Conservation (phyloP, 1,140 invertebrate species). For the Ceratoteleas bidentatus region DNA sequence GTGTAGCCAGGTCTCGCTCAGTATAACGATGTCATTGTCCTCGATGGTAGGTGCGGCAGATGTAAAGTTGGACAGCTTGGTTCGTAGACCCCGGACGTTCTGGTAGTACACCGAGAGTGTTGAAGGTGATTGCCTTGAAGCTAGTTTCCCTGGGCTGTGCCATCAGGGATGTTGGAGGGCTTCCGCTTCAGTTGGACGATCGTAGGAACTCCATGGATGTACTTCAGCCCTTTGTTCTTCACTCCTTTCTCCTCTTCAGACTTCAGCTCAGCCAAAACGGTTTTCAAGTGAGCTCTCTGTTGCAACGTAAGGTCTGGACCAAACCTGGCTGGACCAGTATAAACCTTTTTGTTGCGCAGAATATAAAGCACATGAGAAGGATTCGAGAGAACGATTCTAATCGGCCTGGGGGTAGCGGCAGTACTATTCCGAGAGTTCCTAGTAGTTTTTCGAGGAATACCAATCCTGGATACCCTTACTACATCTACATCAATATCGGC, state of each 20-base stretch:
- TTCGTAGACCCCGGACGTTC: not conserved
- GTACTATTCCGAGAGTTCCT: not conserved
- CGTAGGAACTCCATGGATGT: not conserved
- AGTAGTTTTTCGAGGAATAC: not conserved
- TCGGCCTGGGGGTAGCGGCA: not conserved
- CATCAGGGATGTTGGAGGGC: not conserved
- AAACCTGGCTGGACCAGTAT: not conserved
- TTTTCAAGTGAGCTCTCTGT: no score
- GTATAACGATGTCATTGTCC: not conserved
- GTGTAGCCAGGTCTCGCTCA: slow-evolving; percentile 9
- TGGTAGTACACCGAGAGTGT: not conserved
- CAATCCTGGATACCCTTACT: not conserved
- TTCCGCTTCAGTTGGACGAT: not conserved
- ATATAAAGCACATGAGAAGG: not conserved
- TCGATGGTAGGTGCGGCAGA: not conserved
- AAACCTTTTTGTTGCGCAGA: not conserved
- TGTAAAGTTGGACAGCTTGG: not conserved
- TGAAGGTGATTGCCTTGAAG: not conserved
- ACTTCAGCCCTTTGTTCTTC: not conserved
- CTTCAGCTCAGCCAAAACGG: no score
- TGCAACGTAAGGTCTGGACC: not conserved
- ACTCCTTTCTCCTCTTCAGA: no score
- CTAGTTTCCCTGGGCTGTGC: not conserved
- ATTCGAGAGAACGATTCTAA: not conserved
- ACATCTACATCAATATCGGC: not conserved